Evolutionary conservation across 2,888 invertebrate genomes (phyloP).

Genomic region (Holacanthella duospinosa): DNA sequence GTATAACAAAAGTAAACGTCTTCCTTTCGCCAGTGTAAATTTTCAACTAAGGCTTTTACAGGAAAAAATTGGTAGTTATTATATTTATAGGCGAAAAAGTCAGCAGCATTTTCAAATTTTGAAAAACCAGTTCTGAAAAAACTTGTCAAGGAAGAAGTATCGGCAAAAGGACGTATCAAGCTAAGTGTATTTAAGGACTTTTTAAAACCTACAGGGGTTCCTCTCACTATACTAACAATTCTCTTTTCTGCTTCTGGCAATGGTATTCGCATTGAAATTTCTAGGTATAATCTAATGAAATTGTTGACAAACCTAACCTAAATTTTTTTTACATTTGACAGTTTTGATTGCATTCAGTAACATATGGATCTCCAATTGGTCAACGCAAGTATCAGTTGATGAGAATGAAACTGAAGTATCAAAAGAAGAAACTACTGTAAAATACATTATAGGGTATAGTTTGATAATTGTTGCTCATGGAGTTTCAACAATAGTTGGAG

Average conservation of each 20-base stretch:
- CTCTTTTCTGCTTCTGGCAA: too few relatives aligned
- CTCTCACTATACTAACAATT: not conserved
- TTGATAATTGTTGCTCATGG: not conserved
- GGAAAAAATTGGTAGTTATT: too few relatives aligned
- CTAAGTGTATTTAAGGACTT: not conserved
- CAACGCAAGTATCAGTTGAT: not conserved
- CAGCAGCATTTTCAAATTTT: too few relatives aligned
- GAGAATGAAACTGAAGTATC: not conserved
- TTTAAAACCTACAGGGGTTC: not conserved
- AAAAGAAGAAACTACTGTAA: not conserved
- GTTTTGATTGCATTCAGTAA: constrained; percentile 6
- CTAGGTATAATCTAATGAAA: too few relatives aligned
- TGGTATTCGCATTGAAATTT: too few relatives aligned
- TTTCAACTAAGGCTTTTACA: too few relatives aligned
- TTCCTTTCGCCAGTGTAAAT: too few relatives aligned
- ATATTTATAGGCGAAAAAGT: too few relatives aligned
- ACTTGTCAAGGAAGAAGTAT: not conserved
- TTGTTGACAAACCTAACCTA: too few relatives aligned
- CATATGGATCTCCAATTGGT: constrained; percentile 10
- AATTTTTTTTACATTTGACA: not conserved
- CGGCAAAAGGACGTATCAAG: not conserved
- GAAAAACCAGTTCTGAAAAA: too few relatives aligned
- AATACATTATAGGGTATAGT: constrained; percentile 2
- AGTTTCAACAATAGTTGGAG: not conserved
- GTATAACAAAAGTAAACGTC: too few relatives aligned